Evolutionary conservation across 2,797 vertebrate genomes (phyloP), one percentile per base, ranked within the genome.

Genomic region (Orientallactaga sibirica): DNA sequence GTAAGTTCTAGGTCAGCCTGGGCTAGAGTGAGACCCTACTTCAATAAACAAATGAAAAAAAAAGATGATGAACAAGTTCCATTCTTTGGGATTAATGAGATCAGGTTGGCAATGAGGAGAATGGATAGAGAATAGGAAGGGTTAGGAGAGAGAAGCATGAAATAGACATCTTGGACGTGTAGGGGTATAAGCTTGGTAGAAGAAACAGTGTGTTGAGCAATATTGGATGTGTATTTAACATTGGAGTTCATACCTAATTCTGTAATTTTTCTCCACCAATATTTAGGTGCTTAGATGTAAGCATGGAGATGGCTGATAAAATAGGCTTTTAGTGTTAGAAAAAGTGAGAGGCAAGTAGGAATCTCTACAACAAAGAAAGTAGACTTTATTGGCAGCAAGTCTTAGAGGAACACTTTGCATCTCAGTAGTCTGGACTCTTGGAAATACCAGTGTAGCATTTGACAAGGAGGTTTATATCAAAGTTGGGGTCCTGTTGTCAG

Each of bases 221-320:
- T 73, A 58, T 84, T 89, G 66, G 81, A 52, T 66, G 24, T 55
- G 77, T 87, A 0, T 91, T 92, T 88, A 41, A 94, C 89, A 77
- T 79, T 91, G 55, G 74, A 74, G 74, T 43, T 43, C 11, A 48
- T 84, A n/a, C 61, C 64, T 84, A 55, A 77, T 55, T 74, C 20
- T 80, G 64, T 93, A 25, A n/a, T 64, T 86, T 73, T 88, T 24
- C n/a, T 58, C 66, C 24, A 68, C 66, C 24, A 68, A n/a, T 55
- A 4, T 84, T 86, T 6, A 70, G 25, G 24, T 88, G 16, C 48
- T 87, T 70, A 41, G 19, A 37, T 71, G 15, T 61, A 89, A 91
- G n/a, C 64, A 33, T 29, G 64, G 58, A 84, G 33, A 86, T 64
- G 18, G 16, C 55, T 71, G 27, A 48, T 84, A 25, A 90, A 62